Conservation (phyloP, 2,113 vertebrate genomes). For the Corydoras sp. region DNA sequence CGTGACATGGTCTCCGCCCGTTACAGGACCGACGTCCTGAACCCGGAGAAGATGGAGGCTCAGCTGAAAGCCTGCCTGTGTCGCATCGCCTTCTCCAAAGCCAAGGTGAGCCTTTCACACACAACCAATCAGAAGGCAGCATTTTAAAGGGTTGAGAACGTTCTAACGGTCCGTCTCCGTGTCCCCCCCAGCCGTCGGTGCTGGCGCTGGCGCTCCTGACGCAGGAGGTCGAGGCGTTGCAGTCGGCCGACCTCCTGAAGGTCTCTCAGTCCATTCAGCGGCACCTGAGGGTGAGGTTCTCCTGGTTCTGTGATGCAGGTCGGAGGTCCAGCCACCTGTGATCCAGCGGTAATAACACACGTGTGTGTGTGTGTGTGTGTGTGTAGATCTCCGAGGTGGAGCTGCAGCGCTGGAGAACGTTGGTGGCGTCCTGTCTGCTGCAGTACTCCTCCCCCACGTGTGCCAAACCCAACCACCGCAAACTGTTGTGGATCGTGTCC, state of each 20-base stretch:
- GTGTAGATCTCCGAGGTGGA: slow-evolving; percentile 81
- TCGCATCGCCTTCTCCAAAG: slow-evolving; percentile 89
- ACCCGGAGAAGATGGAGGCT: slow-evolving; percentile 89
- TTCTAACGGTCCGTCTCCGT: not conserved
- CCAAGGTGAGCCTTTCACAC: slow-evolving; percentile 76
- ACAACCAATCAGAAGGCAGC: not conserved
- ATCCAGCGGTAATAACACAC: not conserved
- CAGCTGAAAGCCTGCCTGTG: slow-evolving; percentile 95
- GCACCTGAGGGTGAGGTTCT: slow-evolving; percentile 77
- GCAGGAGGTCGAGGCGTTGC: slow-evolving; percentile 80
- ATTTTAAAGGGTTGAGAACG: not conserved
- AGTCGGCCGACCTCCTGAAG: slow-evolving; percentile 81
- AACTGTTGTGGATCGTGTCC: slow-evolving; percentile 92
- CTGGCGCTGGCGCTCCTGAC: slow-evolving; percentile 89
- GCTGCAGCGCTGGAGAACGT: slow-evolving; percentile 80
- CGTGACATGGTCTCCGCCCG: slow-evolving; percentile 24
- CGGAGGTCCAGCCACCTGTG: not conserved
- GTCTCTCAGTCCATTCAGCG: slow-evolving; percentile 81
- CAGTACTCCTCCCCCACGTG: slow-evolving; percentile 93
- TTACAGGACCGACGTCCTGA: slow-evolving; percentile 80
- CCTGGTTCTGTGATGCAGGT: not conserved
- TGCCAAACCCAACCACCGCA: slow-evolving; percentile 89
- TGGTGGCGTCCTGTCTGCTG: slow-evolving; percentile 83
- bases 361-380: not conserved
- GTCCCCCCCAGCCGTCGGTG: slow-evolving; percentile 79